phyloP scores from a whole-genome alignment of 2,113 vertebrate genomes.

The Syrmaticus mikado region DNA sequence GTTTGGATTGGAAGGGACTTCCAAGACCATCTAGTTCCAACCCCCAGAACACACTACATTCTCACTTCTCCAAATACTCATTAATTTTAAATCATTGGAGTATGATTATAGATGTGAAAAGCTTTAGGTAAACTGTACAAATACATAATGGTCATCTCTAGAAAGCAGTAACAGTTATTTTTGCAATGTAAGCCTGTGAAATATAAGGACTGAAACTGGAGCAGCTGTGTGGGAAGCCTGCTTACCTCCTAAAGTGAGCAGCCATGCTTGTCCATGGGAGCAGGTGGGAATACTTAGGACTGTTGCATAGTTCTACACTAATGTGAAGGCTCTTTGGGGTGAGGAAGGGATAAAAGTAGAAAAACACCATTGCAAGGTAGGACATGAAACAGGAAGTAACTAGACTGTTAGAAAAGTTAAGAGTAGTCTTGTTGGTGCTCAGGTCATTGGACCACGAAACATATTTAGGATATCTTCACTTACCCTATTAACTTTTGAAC shows the following conservation, averaged over 20 bases:
- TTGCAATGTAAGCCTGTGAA: neutral
- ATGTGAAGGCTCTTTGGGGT: neutral
- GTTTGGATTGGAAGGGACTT: no score
- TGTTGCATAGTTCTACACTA: neutral
- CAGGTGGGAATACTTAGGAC: neutral
- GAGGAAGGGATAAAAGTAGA: neutral
- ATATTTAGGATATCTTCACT: neutral
- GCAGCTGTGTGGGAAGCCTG: neutral
- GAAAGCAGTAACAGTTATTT: neutral
- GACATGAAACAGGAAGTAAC: neutral
- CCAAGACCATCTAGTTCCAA: no score
- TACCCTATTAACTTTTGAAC: neutral
- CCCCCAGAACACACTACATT: neutral
- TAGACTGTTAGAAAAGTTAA: neutral
- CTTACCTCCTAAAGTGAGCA: neutral
- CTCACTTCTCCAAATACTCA: neutral
- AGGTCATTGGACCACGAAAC: neutral
- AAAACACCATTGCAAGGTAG: neutral
- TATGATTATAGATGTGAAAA: neutral
- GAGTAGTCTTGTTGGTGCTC: neutral
- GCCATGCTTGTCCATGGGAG: neutral
- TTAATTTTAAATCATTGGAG: neutral
- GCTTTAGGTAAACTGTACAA: neutral
- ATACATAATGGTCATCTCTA: neutral
- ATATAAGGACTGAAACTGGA: neutral